Evolutionary conservation across 2,113 vertebrate genomes (phyloP), one percentile per base, ranked within the genome.

Genomic region (Calyptomena viridis): DNA sequence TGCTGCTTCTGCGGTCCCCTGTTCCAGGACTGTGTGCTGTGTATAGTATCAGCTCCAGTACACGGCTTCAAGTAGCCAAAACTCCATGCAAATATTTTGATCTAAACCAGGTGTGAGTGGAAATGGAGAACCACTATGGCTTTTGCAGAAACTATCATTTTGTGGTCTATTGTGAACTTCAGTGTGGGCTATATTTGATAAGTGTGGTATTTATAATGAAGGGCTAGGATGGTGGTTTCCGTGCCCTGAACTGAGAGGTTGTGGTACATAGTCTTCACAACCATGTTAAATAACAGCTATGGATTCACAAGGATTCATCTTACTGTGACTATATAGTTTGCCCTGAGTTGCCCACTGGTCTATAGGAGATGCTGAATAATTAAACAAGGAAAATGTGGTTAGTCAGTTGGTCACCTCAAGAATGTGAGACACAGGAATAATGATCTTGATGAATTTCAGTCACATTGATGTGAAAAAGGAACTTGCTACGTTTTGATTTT

Each of bases 171-270:
- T 77, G 72, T 83, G 82, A 80, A 46, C 40, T 90, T 64, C 31
- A 9, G 1, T 1, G 8, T 40, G 76, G 75, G 67, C 92, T 96
- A 80, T 95, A 93, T 93, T 96, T 94, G 79, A 69, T 92, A 93
- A 80, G 75, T 88, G 58, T 23, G 85, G 82, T 50, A 24, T 83
- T 83, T 69, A 23, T 87, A 87, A 91, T 91, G 59, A 95, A 49
- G 63, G 90, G 30, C n/a, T 85, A 28, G 39, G 71, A 37, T n/a
- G 18, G 50, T 53, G 78, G 78, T 88, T 94, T 92, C 62, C 17
- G 7, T 69, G 58, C 37, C 62, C 49, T 35, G 27, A 62, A 76
- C 67, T 25, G 23, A 39, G 40, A 79, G 49, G 28, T 35, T 60
- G 24, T 27, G 71, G 56, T 73, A 53, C 0, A 0, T 44, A 44